Evolutionary conservation across 2,797 vertebrate species (phyloP).

Genomic region (Cottoperca gobio): DNA sequence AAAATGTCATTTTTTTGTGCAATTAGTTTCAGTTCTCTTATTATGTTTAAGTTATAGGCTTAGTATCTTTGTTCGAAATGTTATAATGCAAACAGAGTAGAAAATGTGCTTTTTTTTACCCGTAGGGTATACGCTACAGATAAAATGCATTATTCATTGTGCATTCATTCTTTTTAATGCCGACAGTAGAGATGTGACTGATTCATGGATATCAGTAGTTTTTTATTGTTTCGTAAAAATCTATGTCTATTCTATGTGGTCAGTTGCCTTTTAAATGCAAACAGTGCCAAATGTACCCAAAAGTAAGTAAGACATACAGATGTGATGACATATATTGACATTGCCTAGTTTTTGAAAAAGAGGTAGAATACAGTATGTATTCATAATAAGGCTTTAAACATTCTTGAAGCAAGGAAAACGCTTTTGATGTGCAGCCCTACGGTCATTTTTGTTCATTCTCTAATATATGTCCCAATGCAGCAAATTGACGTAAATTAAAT

Average conservation of each 20-base stretch:
- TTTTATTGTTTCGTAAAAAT: background rate
- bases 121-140: background rate
- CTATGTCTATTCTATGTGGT: background rate
- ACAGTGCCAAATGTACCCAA: background rate
- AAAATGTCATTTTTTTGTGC: background rate
- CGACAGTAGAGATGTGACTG: background rate
- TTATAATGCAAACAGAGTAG: background rate
- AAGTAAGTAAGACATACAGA: background rate
- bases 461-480: background rate
- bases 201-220: background rate
- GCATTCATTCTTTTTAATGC: background rate
- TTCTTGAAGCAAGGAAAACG: background rate
- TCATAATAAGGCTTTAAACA: background rate
- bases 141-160: background rate
- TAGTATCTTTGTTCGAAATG: background rate
- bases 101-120: background rate
- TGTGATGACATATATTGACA: background rate
- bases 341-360: background rate
- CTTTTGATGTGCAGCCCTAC: slow-evolving; percentile 33
- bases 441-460: too few relatives aligned
- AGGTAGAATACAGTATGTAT: slow-evolving; percentile 2
- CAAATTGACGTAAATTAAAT: background rate
- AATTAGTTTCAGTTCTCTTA: too few relatives aligned
- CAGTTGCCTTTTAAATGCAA: background rate
- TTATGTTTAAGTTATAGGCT: background rate